Percentiles rank a stretch among this genome's conserved stretches.
Conservation (phyloP, 2,113 vertebrate species). For the Apodemus speciosus region DNA sequence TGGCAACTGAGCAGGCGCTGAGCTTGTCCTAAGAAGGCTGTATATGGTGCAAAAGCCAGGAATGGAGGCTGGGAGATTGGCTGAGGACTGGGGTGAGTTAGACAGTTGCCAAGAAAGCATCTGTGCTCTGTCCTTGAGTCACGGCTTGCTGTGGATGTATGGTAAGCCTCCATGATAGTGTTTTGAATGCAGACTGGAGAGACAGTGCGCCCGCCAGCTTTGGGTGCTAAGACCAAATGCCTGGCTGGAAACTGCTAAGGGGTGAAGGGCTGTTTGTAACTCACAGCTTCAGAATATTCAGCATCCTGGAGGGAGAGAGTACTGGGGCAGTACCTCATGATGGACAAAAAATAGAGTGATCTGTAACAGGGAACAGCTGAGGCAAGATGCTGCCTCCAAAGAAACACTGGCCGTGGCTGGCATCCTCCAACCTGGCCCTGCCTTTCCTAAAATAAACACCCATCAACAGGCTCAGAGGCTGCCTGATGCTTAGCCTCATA, state of each 20-base stretch:
- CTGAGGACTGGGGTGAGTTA: background rate
- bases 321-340: background rate
- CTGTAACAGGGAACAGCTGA: background rate
- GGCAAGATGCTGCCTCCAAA: background rate
- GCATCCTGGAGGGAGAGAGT: background rate
- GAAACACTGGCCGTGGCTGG: background rate
- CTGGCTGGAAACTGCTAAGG: background rate
- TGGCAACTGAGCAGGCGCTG: background rate
- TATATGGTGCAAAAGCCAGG: accelerated
- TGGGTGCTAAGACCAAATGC: background rate
- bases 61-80: background rate
- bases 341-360: background rate
- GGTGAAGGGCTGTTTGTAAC: background rate
- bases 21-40: background rate
- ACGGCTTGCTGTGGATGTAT: background rate
- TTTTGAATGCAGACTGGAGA: background rate
- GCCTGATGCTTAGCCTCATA: background rate
- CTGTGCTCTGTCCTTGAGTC: accelerated
- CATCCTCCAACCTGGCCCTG: background rate
- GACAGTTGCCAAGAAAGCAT: background rate
- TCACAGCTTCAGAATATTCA: background rate
- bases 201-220: no score
- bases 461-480: background rate
- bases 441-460: background rate
- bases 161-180: background rate